Conservation (phyloP, 2,797 vertebrate species). For the Sus cebifrons region DNA sequence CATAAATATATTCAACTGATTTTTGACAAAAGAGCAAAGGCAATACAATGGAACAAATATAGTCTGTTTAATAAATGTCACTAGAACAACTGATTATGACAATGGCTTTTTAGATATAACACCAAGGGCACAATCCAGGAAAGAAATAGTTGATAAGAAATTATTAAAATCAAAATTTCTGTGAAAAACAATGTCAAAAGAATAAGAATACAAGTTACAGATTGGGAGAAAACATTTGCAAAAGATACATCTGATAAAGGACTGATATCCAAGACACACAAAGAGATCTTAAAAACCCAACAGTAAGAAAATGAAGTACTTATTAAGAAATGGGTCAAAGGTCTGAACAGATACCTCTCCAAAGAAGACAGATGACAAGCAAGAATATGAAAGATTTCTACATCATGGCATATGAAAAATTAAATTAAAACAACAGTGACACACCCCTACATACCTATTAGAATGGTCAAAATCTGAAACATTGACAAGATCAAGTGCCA, state of each 20-base stretch:
- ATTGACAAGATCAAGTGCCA: background rate
- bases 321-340: background rate
- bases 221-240: background rate
- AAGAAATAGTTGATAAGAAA: background rate
- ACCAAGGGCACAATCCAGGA: background rate
- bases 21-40: background rate
- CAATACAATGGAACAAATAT: background rate
- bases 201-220: background rate
- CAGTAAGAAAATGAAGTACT: background rate
- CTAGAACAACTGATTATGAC: background rate
- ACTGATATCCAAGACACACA: background rate
- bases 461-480: background rate
- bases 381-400: background rate
- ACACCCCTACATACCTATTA: background rate
- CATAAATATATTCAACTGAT: background rate
- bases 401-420: background rate
- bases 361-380: background rate
- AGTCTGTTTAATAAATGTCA: background rate
- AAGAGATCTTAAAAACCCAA: background rate
- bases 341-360: background rate
- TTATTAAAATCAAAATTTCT: background rate
- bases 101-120: background rate
- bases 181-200: background rate
- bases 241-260: background rate
- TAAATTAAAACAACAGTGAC: conserved; percentile 10